Percentiles rank a stretch among this genome's conserved stretches.
phyloP scores from a whole-genome alignment of 2,888 invertebrate species.

The Lasioglossum morio region DNA sequence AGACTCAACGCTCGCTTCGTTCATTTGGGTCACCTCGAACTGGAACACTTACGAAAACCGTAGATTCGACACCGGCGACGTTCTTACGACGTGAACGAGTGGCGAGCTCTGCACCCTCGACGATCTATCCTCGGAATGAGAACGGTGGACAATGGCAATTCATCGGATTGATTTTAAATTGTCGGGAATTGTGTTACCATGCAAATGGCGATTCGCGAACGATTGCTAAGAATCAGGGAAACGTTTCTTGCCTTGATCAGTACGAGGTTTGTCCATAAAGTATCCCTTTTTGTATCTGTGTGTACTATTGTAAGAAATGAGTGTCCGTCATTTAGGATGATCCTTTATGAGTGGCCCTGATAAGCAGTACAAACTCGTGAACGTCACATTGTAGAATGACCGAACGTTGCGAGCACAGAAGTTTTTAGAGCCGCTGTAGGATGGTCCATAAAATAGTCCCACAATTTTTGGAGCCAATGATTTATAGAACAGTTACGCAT shows the following conservation, averaged over 20 bases:
- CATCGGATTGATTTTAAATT: neutral
- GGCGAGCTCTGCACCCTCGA: neutral
- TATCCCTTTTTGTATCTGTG: too few species aligned
- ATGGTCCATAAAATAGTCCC: too few species aligned
- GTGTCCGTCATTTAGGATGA: too few species aligned
- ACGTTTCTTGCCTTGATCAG: neutral
- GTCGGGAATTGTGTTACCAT: neutral
- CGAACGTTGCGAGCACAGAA: too few species aligned
- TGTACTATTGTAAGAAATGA: too few species aligned
- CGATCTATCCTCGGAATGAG: neutral
- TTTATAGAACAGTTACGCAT: neutral
- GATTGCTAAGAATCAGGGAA: neutral
- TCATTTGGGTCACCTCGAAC: slow-evolving; percentile 13
- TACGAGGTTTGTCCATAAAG: too few species aligned
- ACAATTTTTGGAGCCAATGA: neutral
- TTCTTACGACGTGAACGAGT: neutral
- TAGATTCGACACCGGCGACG: neutral
- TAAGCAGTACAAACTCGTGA: too few species aligned
- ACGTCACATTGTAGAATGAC: too few species aligned
- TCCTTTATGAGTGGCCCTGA: too few species aligned
- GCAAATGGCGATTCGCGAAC: neutral
- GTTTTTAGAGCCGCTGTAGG: too few species aligned
- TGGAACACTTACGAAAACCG: slow-evolving; percentile 4
- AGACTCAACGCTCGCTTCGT: neutral
- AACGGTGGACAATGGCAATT: neutral